These are phyloP conservation scores for Plecturocebus donacophilus DNA, from an alignment of 2,113 vertebrate species.

Conservation along the genomic window DNA sequence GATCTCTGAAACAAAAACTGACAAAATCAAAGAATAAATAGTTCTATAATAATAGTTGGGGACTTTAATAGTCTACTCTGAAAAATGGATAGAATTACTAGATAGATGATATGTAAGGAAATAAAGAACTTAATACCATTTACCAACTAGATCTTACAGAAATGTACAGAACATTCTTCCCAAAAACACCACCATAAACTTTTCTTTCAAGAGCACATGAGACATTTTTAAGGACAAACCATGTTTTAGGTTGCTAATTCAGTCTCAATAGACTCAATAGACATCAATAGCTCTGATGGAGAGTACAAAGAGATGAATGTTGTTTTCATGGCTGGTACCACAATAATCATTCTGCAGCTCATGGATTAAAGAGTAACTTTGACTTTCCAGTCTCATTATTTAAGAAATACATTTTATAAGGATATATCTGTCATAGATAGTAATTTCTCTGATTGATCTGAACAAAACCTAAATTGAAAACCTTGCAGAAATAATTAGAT, in stretches of 20 bases:
- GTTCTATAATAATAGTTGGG: not conserved
- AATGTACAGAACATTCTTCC: not conserved
- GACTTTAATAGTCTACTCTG: not conserved
- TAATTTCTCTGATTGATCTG: not conserved
- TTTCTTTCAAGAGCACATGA: not conserved
- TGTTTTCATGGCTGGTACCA: not conserved
- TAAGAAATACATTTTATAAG: not conserved
- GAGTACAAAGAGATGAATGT: not conserved
- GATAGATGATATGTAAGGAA: not conserved
- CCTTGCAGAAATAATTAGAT: not conserved
- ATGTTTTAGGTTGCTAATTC: not conserved
- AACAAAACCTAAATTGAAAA: not conserved
- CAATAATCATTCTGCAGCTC: not conserved
- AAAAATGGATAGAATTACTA: not conserved
- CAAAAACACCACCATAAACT: not conserved
- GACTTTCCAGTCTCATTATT: not conserved
- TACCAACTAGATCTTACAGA: not conserved
- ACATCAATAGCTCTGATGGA: not conserved
- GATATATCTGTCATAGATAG: not conserved
- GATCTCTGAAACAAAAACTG: not conserved
- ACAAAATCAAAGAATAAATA: not conserved
- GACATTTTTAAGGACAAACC: not conserved
- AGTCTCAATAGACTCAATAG: not conserved
- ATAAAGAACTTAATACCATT: not conserved
- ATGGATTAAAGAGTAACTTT: not conserved